phyloP scores from a whole-genome alignment of 2,888 invertebrate species.

The Mellilla xanthometata region DNA sequence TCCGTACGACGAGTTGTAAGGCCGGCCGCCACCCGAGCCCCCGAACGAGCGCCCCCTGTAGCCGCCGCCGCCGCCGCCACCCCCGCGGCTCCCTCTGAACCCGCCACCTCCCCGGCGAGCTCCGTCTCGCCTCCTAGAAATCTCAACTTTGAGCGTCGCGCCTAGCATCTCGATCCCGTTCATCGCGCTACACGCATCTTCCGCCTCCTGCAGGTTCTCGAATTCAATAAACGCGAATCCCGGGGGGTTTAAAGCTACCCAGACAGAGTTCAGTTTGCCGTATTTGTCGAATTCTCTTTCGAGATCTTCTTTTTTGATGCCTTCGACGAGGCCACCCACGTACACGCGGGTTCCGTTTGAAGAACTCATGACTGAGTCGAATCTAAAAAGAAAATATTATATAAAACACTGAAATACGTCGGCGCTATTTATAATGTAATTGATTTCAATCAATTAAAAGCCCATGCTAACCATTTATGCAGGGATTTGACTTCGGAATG shows the following conservation, averaged over 20 bases:
- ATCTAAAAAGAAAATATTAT: conserved; percentile 41
- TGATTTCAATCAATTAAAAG: conserved; percentile 21
- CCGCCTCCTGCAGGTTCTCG: conserved; percentile 93
- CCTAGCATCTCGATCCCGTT: conserved; percentile 95
- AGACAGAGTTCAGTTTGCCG: conserved; percentile 95
- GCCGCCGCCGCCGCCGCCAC: conserved; percentile 74
- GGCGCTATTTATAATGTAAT: conserved; percentile 5
- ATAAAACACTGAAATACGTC: conserved; percentile 15
- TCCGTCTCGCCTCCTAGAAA: conserved; percentile 91
- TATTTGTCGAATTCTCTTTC: conserved; percentile 95
- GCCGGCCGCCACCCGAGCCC: conserved; percentile 78
- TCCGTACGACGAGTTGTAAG: conserved; percentile 83
- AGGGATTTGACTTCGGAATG: conserved; percentile 34
- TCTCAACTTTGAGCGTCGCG: conserved; percentile 93
- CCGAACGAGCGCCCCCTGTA: conserved; percentile 55
- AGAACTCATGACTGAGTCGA: conserved; percentile 64
- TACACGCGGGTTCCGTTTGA: conserved; percentile 90
- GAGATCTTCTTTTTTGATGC: conserved; percentile 95
- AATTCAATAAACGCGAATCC: conserved; percentile 98
- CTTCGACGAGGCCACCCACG: conserved; percentile 94
- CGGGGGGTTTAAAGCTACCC: conserved; percentile 97
- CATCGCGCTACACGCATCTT: conserved; percentile 93
- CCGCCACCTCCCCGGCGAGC: conserved; percentile 84
- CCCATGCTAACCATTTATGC: conserved; percentile 23
- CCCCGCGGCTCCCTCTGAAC: conserved; percentile 74